Evolutionary conservation across 2,888 invertebrate genomes (phyloP).

Genomic region (Esperia sulphurella): DNA sequence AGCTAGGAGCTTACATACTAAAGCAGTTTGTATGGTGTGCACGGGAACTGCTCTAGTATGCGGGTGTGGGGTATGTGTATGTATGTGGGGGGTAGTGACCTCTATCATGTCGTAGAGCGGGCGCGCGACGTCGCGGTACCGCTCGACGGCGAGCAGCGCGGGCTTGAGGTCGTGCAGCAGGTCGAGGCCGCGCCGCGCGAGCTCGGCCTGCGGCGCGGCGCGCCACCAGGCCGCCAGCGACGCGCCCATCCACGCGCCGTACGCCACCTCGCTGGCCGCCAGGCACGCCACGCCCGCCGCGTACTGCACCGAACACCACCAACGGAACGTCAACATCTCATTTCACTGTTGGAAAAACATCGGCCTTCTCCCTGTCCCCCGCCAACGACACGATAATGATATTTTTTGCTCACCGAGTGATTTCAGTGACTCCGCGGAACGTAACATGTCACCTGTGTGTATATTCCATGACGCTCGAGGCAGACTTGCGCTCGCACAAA

Average conservation of each 20-base stretch:
- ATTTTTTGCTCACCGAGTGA: too few relatives aligned
- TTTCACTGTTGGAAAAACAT: too few relatives aligned
- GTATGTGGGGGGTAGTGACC: conserved; percentile 29
- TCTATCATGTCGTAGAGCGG: conserved; percentile 68
- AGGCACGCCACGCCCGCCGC: conserved; percentile 57
- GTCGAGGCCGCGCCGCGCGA: conserved; percentile 64
- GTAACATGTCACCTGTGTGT: too few relatives aligned
- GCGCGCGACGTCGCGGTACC: conserved; percentile 57
- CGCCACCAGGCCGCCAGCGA: conserved; percentile 70
- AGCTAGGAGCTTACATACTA: too few relatives aligned
- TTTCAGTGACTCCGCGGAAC: too few relatives aligned
- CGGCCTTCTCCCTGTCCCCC: too few relatives aligned
- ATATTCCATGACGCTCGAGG: too few relatives aligned
- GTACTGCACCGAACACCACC: conserved; percentile 41
- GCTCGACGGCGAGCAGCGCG: conserved; percentile 64
- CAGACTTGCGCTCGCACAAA: neutral
- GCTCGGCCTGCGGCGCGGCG: conserved; percentile 61
- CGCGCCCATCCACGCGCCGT: conserved; percentile 69
- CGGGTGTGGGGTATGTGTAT: too few relatives aligned
- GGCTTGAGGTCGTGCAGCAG: conserved; percentile 71
- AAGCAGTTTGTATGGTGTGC: too few relatives aligned
- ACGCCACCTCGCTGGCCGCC: conserved; percentile 61
- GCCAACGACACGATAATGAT: too few relatives aligned
- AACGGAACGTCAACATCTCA: too few relatives aligned
- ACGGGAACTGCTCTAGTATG: too few relatives aligned